phyloP scores from a whole-genome alignment of 2,888 invertebrate species.

The Fragum fragum region DNA sequence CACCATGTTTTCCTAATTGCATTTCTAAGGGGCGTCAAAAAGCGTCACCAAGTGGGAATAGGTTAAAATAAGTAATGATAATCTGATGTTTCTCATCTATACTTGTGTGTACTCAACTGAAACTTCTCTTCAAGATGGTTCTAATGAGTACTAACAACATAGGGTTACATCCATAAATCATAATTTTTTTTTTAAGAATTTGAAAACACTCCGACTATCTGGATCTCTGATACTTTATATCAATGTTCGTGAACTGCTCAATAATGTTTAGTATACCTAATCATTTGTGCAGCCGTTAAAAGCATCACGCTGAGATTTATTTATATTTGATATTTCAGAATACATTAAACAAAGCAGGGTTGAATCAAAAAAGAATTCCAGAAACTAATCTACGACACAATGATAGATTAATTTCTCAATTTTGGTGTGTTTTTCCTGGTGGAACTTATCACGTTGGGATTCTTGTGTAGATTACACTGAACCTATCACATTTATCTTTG shows the following conservation, averaged over 20 bases:
- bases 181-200: too few species aligned
- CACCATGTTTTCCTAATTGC: too few species aligned
- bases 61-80: too few species aligned
- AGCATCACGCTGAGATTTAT: neutral
- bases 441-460: conserved; percentile 2
- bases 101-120: too few species aligned
- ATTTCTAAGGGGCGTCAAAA: too few species aligned
- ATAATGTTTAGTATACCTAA: neutral
- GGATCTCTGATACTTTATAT: neutral
- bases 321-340: neutral
- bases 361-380: neutral
- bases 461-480: conserved; percentile 6
- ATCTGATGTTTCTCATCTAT: too few species aligned
- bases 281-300: neutral
- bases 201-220: too few species aligned
- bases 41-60: too few species aligned
- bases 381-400: neutral
- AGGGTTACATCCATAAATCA: too few species aligned
- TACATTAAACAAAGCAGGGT: neutral
- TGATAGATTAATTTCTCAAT: conserved; percentile 6
- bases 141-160: too few species aligned
- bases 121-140: too few species aligned
- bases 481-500: conserved; percentile 17
- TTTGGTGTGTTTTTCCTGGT: neutral
- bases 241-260: neutral